Conservation (phyloP, 2,888 invertebrate species). For the Subacronicta megacephala region DNA sequence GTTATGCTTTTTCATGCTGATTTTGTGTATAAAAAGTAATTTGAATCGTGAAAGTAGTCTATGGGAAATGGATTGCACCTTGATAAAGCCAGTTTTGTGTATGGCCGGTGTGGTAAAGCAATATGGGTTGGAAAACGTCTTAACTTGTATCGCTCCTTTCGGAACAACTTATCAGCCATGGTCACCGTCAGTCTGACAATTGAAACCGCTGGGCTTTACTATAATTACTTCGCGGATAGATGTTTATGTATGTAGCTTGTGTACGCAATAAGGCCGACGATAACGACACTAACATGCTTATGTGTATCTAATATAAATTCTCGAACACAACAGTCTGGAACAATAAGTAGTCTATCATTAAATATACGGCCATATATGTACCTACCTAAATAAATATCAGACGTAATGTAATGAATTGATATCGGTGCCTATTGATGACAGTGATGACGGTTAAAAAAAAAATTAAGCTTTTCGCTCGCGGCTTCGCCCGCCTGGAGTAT, state of each 20-base stretch:
- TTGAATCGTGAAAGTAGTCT: conserved; percentile 2
- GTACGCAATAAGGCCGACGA: conserved; percentile 1
- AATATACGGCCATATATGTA: conserved; percentile 1
- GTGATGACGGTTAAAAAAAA: too few relatives aligned
- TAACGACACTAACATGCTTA: neutral
- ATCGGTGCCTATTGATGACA: too few relatives aligned
- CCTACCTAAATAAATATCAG: too few relatives aligned
- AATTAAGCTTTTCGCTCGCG: too few relatives aligned
- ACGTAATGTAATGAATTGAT: too few relatives aligned
- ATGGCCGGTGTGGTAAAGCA: conserved; percentile 16
- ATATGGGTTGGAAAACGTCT: conserved; percentile 9
- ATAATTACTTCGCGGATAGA: neutral
- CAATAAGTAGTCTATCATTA: conserved; percentile 13
- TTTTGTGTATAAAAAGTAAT: conserved; percentile 22
- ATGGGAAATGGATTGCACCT: conserved; percentile 23
- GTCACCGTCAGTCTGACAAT: neutral
- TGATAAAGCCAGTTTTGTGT: conserved; percentile 9
- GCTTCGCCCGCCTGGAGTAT: too few relatives aligned
- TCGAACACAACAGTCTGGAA: conserved; percentile 7
- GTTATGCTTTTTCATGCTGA: conserved; percentile 36
- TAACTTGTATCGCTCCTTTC: neutral
- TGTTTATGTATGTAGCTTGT: conserved; percentile 16
- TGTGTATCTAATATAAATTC: conserved; percentile 8
- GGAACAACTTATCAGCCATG: neutral
- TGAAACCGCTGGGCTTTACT: neutral